These are phyloP conservation scores for Keiferia lycopersicella DNA, from an alignment of 2,888 invertebrate species.

Conservation along the genomic window DNA sequence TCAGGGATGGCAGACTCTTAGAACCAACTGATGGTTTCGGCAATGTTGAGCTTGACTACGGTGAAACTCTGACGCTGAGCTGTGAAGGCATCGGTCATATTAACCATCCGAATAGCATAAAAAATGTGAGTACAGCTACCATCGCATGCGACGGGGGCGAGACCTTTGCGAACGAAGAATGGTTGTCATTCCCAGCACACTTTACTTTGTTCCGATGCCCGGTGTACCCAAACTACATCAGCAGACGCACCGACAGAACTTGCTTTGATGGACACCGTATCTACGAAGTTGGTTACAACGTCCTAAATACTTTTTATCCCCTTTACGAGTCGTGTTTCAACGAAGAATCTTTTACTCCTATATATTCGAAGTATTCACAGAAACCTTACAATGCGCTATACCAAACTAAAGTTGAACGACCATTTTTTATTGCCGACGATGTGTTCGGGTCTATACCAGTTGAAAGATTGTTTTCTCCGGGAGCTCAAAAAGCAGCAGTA, in stretches of 20 bases:
- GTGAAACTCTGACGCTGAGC: conserved; percentile 59
- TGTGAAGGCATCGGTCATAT: conserved; percentile 56
- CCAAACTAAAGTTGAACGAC: conserved; percentile 62
- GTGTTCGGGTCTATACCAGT: conserved; percentile 55
- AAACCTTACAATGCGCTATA: conserved; percentile 67
- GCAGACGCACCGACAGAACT: conserved; percentile 53
- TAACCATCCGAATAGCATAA: conserved; percentile 50
- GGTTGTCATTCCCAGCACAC: conserved; percentile 52
- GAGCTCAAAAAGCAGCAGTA: conserved; percentile 55
- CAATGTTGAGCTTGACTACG: conserved; percentile 53
- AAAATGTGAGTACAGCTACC: conserved; percentile 44
- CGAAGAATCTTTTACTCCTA: conserved; percentile 45
- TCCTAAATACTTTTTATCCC: conserved; percentile 56
- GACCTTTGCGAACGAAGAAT: conserved; percentile 58
- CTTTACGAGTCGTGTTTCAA: conserved; percentile 70
- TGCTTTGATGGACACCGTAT: conserved; percentile 57
- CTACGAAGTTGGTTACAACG: conserved; percentile 66
- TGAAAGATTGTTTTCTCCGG: conserved; percentile 57
- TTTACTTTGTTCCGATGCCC: conserved; percentile 57
- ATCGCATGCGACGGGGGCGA: conserved; percentile 58
- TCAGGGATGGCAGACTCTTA: conserved; percentile 55
- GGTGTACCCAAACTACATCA: conserved; percentile 52
- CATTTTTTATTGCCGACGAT: conserved; percentile 59
- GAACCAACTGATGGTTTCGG: conserved; percentile 62
- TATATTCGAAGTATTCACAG: conserved; percentile 69